Percentiles rank a stretch among this genome's conserved stretches.
These are phyloP conservation scores for Falcunculus frontatus DNA, from an alignment of 2,113 vertebrate genomes.

Conservation along the genomic window DNA sequence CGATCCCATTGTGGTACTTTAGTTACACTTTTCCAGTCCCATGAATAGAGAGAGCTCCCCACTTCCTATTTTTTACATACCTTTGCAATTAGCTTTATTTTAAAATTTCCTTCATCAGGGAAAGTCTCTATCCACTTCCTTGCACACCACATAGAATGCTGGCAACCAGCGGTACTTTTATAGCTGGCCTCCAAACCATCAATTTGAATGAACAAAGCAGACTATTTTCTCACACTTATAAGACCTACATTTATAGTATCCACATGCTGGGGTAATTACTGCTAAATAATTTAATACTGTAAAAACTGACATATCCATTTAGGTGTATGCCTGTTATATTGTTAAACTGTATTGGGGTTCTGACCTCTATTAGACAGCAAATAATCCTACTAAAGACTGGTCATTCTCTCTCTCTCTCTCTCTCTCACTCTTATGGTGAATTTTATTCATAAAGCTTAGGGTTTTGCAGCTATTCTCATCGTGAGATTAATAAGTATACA, in stretches of 20 bases:
- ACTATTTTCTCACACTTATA: slow-evolving; percentile 63
- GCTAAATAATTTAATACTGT: slow-evolving; percentile 76
- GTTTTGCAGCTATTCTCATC: slow-evolving; percentile 24
- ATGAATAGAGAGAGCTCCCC: background rate
- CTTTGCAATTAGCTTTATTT: background rate
- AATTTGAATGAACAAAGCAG: slow-evolving; percentile 70
- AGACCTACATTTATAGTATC: slow-evolving; percentile 70
- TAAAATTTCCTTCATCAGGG: background rate
- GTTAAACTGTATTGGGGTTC: slow-evolving; percentile 70
- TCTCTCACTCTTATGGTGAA: slow-evolving; percentile 2
- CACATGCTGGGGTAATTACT: slow-evolving; percentile 73
- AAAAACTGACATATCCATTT: slow-evolving; percentile 74
- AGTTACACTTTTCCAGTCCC: background rate
- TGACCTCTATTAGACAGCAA: slow-evolving; percentile 74
- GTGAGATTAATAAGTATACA: slow-evolving; percentile 47
- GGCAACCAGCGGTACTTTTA: slow-evolving; percentile 18
- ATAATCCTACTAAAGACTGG: slow-evolving; percentile 70
- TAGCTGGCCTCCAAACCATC: slow-evolving; percentile 49
- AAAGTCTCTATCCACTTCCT: background rate
- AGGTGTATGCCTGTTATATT: slow-evolving; percentile 68
- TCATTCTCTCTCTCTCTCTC: slow-evolving; percentile 48
- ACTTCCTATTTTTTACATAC: background rate
- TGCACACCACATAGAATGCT: background rate
- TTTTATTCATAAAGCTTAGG: slow-evolving; percentile 51
- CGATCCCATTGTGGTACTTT: background rate